Evolutionary conservation across 2,888 invertebrate species (phyloP).

Genomic region (Muschampia staudingeri): DNA sequence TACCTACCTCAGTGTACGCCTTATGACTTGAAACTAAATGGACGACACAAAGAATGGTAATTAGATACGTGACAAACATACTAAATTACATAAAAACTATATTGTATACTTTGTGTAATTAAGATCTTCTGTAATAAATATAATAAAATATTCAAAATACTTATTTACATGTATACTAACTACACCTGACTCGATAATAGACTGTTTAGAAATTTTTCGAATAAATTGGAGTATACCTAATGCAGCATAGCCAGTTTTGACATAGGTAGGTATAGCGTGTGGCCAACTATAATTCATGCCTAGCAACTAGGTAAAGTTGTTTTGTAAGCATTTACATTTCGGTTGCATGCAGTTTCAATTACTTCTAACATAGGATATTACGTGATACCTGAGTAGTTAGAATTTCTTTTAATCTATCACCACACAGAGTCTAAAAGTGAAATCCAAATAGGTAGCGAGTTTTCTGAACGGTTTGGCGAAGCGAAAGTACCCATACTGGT

Average conservation of each 20-base stretch:
- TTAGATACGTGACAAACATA: constrained; percentile 73
- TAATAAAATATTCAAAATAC: background rate
- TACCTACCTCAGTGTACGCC: constrained; percentile 70
- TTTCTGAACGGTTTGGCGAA: constrained; percentile 80
- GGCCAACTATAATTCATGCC: constrained; percentile 37
- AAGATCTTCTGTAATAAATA: background rate
- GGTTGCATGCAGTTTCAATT: constrained; percentile 65
- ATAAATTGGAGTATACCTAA: constrained; percentile 1
- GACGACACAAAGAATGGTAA: constrained; percentile 76
- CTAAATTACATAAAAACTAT: background rate
- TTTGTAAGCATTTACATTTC: constrained; percentile 63
- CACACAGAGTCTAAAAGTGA: constrained; percentile 83
- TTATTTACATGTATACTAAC: background rate
- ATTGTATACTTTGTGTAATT: background rate
- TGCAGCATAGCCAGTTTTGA: constrained; percentile 36
- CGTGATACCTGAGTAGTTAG: constrained; percentile 32
- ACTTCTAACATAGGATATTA: constrained; percentile 58
- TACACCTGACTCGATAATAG: background rate
- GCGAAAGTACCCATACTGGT: constrained; percentile 90
- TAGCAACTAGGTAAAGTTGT: constrained; percentile 51
- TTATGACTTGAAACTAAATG: constrained; percentile 74
- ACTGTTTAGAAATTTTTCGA: constrained; percentile 8
- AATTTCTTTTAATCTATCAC: constrained; percentile 58
- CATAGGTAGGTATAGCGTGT: constrained; percentile 41
- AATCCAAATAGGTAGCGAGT: constrained; percentile 82